phyloP scores from a whole-genome alignment of 2,113 vertebrate genomes.

The Eurystomus gularis region DNA sequence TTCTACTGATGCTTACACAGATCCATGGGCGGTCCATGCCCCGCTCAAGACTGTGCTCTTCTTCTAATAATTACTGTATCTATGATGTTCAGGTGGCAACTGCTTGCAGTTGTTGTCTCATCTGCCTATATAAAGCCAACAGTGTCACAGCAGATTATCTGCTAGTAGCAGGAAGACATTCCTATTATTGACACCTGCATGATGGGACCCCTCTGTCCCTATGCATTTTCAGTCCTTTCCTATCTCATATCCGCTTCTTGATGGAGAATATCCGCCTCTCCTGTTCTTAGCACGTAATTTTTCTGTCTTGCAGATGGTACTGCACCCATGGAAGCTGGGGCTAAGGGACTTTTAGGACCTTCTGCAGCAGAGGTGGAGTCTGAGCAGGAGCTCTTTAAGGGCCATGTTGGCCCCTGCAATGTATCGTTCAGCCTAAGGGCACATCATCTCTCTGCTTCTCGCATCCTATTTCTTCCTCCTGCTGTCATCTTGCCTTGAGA shows the following conservation, averaged over 20 bases:
- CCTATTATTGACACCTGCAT: background rate
- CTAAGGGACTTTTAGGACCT: background rate
- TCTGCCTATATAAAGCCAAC: background rate
- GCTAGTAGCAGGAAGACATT: background rate
- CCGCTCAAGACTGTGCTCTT: background rate
- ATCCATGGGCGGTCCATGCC: background rate
- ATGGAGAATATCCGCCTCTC: background rate
- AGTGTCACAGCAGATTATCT: background rate
- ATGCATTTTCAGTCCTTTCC: background rate
- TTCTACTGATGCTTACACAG: background rate
- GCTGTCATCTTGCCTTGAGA: constrained; percentile 59
- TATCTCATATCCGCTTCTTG: background rate
- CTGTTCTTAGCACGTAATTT: background rate
- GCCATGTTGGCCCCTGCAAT: background rate
- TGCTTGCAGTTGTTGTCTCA: background rate
- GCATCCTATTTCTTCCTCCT: constrained; percentile 23
- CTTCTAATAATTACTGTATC: background rate
- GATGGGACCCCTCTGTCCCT: background rate
- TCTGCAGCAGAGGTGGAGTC: background rate
- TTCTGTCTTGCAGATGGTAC: background rate
- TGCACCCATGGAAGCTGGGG: background rate
- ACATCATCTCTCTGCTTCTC: background rate
- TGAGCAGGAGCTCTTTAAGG: background rate
- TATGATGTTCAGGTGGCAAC: background rate
- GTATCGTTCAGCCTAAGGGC: background rate